Conservation (phyloP, 2,888 invertebrate genomes). For the Campoplex nolae region DNA sequence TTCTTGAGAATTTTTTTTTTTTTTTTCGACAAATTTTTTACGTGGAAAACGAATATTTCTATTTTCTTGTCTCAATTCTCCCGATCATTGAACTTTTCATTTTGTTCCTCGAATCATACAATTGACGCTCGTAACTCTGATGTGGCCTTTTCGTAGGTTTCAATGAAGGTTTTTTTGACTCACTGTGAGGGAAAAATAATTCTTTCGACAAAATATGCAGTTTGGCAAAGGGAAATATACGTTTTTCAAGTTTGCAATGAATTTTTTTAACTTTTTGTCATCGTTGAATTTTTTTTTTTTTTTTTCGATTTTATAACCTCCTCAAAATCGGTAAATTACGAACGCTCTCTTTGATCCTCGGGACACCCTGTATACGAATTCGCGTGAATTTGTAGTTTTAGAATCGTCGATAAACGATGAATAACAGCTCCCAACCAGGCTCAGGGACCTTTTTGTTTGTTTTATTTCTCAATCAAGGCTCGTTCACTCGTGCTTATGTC, state of each 20-base stretch:
- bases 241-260: background rate
- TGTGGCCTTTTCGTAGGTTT: no score
- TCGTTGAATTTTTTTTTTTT: background rate
- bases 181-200: no score
- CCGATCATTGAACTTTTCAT: no score
- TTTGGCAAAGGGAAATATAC: background rate
- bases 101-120: no score
- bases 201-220: no score
- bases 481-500: background rate
- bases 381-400: background rate
- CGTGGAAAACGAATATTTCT: no score
- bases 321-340: background rate
- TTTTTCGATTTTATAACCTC: background rate
- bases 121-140: no score
- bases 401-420: background rate
- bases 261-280: no score
- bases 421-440: background rate
- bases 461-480: background rate
- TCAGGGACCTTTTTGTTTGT: background rate
- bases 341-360: background rate
- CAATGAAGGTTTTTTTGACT: no score
- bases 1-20: no score
- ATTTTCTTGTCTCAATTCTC: no score
- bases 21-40: no score
- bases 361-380: background rate